These are phyloP conservation scores for Sarcophaga bullata DNA, from an alignment of 1,140 invertebrate species.

Conservation along the genomic window DNA sequence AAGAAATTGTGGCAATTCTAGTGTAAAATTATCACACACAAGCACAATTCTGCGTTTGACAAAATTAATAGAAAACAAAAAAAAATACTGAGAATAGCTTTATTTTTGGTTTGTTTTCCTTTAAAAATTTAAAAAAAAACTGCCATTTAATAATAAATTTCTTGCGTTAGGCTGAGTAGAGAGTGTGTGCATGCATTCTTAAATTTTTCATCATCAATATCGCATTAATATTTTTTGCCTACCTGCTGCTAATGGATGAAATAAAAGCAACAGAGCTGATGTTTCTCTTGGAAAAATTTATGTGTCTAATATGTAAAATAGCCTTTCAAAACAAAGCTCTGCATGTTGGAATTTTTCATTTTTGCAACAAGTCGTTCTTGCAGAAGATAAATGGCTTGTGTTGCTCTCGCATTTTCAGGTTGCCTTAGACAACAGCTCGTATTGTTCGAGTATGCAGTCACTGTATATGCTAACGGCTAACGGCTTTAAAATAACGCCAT, in stretches of 20 bases:
- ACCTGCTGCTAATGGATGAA: background rate
- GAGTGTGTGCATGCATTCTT: background rate
- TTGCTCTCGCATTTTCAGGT: background rate
- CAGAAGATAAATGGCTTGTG: background rate
- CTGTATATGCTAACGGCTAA: background rate
- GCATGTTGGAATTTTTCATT: background rate
- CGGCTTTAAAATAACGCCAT: conserved; percentile 12
- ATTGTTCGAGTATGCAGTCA: background rate
- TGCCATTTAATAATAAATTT: too few relatives aligned
- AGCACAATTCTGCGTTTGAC: too few relatives aligned
- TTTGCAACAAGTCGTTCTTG: background rate
- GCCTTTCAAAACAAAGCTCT: background rate
- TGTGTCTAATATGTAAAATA: conserved; percentile 4
- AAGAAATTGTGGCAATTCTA: background rate
- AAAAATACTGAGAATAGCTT: too few relatives aligned
- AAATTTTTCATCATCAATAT: background rate
- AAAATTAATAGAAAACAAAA: too few relatives aligned
- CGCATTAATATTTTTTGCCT: background rate
- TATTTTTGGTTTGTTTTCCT: too few relatives aligned
- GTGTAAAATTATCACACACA: background rate
- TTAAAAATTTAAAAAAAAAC: too few relatives aligned
- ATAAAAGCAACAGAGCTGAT: background rate
- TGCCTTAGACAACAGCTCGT: background rate
- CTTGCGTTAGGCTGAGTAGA: too few relatives aligned
- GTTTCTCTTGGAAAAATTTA: background rate